Evolutionary conservation across 2,797 vertebrate genomes (phyloP).

Genomic region (Gallinago stenura): DNA sequence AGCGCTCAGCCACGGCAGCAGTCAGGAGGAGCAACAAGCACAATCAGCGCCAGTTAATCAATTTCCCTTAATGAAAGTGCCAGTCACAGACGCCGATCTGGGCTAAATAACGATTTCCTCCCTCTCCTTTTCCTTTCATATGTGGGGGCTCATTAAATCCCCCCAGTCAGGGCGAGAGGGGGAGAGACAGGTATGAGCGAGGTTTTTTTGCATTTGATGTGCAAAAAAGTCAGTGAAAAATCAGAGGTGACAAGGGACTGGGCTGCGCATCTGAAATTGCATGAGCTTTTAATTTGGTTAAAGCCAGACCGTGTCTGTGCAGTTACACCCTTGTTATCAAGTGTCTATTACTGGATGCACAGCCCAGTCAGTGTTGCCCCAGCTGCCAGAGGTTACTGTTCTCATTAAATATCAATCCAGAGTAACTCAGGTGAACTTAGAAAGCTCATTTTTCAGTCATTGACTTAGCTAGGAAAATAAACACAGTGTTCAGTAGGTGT

Average conservation of each 20-base stretch:
- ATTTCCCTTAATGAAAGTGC: neutral
- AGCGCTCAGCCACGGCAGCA: accelerated
- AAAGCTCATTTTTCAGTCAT: neutral
- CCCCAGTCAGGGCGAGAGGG: accelerated
- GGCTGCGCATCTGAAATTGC: neutral
- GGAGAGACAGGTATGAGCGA: neutral
- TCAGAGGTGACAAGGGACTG: neutral
- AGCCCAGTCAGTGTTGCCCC: neutral
- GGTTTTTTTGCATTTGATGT: neutral
- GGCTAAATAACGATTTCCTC: neutral
- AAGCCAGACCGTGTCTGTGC: neutral
- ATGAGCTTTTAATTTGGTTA: neutral
- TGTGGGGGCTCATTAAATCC: neutral
- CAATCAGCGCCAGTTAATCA: neutral
- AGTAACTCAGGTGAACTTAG: neutral
- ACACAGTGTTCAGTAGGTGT: neutral
- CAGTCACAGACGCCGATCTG: neutral
- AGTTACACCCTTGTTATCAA: neutral
- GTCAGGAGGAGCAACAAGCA: neutral
- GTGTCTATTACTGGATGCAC: neutral
- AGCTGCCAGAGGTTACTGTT: neutral
- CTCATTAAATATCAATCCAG: neutral
- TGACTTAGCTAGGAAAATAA: neutral
- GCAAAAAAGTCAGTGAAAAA: neutral
- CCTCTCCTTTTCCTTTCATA: neutral